Evolutionary conservation across 2,888 invertebrate genomes (phyloP), one percentile per base, ranked within the genome.

Genomic region (Stramonita haemastoma): DNA sequence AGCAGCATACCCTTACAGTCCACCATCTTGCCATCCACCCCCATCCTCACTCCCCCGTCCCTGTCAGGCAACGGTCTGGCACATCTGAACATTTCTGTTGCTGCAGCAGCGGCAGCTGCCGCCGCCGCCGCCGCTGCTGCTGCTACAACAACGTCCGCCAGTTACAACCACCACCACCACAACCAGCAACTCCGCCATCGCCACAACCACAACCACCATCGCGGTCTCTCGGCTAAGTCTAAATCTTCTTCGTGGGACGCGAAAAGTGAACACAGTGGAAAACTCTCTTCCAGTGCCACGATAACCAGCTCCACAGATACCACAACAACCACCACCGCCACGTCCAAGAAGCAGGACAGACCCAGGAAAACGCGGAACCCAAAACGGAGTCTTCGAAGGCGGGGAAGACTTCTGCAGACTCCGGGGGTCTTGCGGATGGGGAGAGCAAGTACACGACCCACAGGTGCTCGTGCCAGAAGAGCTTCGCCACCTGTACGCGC

Each of bases 401-500:
- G 57, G 22, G 86, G 32, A 86, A 86, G 66, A 46, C 46, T 8
- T 46, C 11, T 2, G 15, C 32, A 34, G 34, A 66, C 8, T 66
- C 4, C 46, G 79, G 29, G 46, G n/a, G 46, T n/a, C 22, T 32
- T 13, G 85, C 81, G 29, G 92, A 92, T 19, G 92, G 93, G 19
- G 91, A 88, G 29, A 92, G 77, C 88, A 94, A 94, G 81, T 93
- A 95, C 90, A 95, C 94, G 36, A 94, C 93, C 46, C 94, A 94
- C 90, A 90, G 93, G 46, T 95, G 95, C 91, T 94, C 94, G 19
- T 95, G 95, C 92, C 93, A 93, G 34, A 94, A 94, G 90, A 91
- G 93, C 87, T 96, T 94, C 90, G 94, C 93, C 87, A 94, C 95
- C 92, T 96, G 34, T 95, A 95, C 88, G 93, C 94, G 4, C 93